A percentile compares a stretch with the other conserved stretches of the same genome.
phyloP scores from a whole-genome alignment of 1,140 invertebrate species.

The Zaprionus capensis region DNA sequence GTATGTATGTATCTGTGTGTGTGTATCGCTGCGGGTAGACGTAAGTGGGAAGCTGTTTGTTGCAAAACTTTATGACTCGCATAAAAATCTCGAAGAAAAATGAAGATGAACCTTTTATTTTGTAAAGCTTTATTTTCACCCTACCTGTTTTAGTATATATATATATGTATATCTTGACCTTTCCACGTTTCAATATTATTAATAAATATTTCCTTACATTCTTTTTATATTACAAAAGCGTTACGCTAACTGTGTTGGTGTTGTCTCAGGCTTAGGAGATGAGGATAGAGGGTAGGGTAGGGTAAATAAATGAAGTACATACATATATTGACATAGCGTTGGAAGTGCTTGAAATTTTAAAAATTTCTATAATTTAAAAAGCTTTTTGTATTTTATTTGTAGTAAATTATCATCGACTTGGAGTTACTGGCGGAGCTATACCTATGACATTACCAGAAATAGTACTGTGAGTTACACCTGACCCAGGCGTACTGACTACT shows the following conservation, averaged over 20 bases:
- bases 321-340: slow-evolving; percentile 42
- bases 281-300: slow-evolving; percentile 27
- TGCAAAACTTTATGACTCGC: slow-evolving; percentile 12
- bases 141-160: slow-evolving; percentile 22
- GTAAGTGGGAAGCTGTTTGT: slow-evolving; percentile 39
- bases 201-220: slow-evolving; percentile 44
- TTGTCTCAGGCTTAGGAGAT: slow-evolving; percentile 53
- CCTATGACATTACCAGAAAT: slow-evolving; percentile 65
- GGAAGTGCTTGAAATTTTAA: slow-evolving; percentile 59
- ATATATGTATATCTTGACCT: slow-evolving; percentile 20
- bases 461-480: slow-evolving; percentile 43
- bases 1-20: slow-evolving; percentile 39
- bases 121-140: slow-evolving; percentile 12
- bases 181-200: slow-evolving; percentile 42
- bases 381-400: slow-evolving; percentile 28
- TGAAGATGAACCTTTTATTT: slow-evolving; percentile 6
- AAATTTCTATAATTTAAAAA: slow-evolving; percentile 60
- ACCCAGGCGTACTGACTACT: slow-evolving; percentile 51
- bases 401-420: slow-evolving; percentile 77
- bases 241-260: slow-evolving; percentile 62
- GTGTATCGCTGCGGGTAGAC: slow-evolving; percentile 24
- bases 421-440: slow-evolving; percentile 61
- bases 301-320: slow-evolving; percentile 26
- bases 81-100: slow-evolving; percentile 10
- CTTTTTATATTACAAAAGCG: slow-evolving; percentile 70